Conservation (phyloP, 2,888 invertebrate species). For the Erebia ligea region DNA sequence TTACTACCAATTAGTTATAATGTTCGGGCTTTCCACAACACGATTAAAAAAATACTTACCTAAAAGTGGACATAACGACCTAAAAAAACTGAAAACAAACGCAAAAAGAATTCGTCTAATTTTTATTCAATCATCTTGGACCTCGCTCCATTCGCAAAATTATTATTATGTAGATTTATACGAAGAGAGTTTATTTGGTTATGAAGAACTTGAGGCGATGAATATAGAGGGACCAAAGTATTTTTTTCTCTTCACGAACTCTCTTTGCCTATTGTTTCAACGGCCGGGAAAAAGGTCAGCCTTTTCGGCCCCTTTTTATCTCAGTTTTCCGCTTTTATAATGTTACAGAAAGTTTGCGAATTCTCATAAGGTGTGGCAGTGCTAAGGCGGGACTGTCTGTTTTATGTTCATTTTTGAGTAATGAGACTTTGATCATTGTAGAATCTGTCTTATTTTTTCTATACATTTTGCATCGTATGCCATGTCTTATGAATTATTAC, state of each 20-base stretch:
- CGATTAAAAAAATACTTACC: not conserved
- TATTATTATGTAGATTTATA: slow-evolving; percentile 41
- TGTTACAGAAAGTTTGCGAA: slow-evolving; percentile 30
- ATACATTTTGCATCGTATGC: too few species aligned
- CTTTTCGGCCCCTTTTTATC: slow-evolving; percentile 22
- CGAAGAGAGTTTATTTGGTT: slow-evolving; percentile 39
- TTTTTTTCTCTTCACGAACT: slow-evolving; percentile 29
- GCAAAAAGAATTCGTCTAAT: slow-evolving; percentile 31
- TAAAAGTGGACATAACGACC: not conserved
- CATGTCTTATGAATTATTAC: too few species aligned
- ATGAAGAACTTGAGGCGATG: slow-evolving; percentile 39
- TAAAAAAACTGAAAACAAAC: not conserved
- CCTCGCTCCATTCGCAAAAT: slow-evolving; percentile 26
- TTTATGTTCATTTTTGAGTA: slow-evolving; percentile 8
- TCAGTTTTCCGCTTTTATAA: slow-evolving; percentile 36
- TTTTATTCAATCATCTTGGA: slow-evolving; percentile 37
- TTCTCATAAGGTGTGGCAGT: slow-evolving; percentile 28
- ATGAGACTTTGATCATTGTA: not conserved
- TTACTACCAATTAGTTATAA: too few species aligned
- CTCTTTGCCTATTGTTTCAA: slow-evolving; percentile 36
- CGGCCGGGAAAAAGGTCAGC: slow-evolving; percentile 24
- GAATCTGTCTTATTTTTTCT: slow-evolving; percentile 1
- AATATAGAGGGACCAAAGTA: slow-evolving; percentile 34
- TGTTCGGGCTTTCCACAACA: too few species aligned
- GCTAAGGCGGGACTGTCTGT: slow-evolving; percentile 18